phyloP scores from a whole-genome alignment of 2,797 vertebrate species.

The Trematomus bernacchii region DNA sequence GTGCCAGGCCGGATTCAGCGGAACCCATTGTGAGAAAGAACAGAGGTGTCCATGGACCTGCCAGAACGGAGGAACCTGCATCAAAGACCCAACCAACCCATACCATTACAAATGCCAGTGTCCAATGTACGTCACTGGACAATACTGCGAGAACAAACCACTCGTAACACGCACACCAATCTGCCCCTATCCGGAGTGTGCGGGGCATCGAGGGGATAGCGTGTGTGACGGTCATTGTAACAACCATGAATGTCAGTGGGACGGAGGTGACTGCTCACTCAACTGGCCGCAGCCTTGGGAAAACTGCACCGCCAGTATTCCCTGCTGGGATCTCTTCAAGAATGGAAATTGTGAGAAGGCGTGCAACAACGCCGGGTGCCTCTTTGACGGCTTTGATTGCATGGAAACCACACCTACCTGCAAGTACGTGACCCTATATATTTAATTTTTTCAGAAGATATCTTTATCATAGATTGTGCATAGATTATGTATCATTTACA shows the following conservation, averaged over 20 bases:
- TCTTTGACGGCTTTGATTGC: conserved; percentile 91
- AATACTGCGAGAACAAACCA: conserved; percentile 78
- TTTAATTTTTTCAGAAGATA: no score
- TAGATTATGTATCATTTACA: no score
- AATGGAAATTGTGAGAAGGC: conserved; percentile 83
- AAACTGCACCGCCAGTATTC: conserved; percentile 85
- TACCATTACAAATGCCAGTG: conserved; percentile 88
- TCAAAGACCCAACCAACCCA: conserved; percentile 78
- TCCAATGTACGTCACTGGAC: conserved; percentile 79
- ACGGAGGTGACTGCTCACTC: conserved; percentile 94
- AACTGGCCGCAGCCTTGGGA: conserved; percentile 88
- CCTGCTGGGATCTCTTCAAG: conserved; percentile 91
- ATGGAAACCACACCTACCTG: conserved; percentile 77
- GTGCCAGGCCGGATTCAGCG: conserved; percentile 86
- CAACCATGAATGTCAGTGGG: conserved; percentile 92
- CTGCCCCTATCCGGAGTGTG: conserved; percentile 84
- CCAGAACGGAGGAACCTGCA: conserved; percentile 91
- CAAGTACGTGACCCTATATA: conserved; percentile 86
- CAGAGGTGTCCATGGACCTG: conserved; percentile 84
- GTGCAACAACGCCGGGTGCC: conserved; percentile 84
- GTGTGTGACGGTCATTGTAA: conserved; percentile 92
- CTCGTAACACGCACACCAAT: rapidly evolving
- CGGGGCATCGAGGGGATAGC: conserved; percentile 79
- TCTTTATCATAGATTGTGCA: no score
- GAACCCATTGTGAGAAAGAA: conserved; percentile 82